Conservation (phyloP, 2,888 invertebrate species). For the Stictocephala bisonia region DNA sequence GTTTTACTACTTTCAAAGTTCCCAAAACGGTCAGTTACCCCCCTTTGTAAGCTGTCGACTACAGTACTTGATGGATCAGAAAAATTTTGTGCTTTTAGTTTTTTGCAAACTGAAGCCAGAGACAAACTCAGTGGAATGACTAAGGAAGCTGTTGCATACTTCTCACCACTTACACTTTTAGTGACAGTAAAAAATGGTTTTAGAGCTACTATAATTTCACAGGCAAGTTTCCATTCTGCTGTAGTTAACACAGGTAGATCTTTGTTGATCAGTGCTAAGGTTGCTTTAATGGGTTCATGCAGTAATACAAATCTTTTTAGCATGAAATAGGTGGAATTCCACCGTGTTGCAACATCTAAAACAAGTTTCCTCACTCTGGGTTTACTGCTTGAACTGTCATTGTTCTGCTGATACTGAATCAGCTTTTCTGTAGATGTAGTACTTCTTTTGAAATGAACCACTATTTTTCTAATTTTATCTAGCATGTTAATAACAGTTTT, state of each 20-base stretch:
- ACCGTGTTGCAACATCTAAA: conserved; percentile 6
- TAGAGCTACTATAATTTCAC: conserved; percentile 25
- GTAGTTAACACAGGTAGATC: conserved; percentile 41
- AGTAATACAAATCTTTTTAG: conserved; percentile 47
- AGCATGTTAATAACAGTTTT: background rate
- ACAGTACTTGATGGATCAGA: conserved; percentile 18
- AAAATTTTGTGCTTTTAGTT: conserved; percentile 37
- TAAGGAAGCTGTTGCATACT: conserved; percentile 34
- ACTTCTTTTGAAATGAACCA: conserved; percentile 7
- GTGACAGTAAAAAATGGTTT: conserved; percentile 36
- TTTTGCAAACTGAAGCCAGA: conserved; percentile 33
- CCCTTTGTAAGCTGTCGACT: conserved; percentile 1
- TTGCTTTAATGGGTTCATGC: conserved; percentile 44
- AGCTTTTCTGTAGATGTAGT: conserved; percentile 8
- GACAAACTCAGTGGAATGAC: conserved; percentile 24
- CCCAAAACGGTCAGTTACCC: conserved; percentile 28
- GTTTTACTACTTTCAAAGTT: conserved; percentile 44
- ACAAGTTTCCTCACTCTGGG: conserved; percentile 2
- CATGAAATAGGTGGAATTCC: conserved; percentile 8
- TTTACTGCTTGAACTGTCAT: conserved; percentile 14
- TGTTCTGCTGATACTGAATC: conserved; percentile 10
- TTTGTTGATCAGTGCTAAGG: conserved; percentile 42
- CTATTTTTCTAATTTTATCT: conserved; percentile 7
- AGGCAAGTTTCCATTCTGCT: conserved; percentile 39
- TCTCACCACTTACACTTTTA: conserved; percentile 42